A percentile compares a stretch with the other conserved stretches of the same genome.
These are phyloP conservation scores for Cheilosia grossa DNA, from an alignment of 2,888 invertebrate genomes.

Conservation along the genomic window DNA sequence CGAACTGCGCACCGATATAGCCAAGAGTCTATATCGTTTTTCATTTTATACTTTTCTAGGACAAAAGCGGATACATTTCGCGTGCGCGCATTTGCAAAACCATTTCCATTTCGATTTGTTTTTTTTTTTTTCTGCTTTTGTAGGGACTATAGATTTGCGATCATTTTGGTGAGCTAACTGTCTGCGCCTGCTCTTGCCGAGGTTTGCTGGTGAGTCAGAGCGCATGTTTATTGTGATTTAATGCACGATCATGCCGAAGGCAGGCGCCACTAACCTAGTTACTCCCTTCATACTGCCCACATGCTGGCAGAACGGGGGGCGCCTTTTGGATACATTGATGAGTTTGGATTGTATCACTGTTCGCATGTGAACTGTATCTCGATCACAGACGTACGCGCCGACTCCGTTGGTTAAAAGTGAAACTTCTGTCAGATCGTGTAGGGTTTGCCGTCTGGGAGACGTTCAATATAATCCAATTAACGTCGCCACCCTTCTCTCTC, in stretches of 20 bases:
- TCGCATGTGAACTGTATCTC: slow-evolving; percentile 11
- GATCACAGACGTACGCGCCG: not conserved
- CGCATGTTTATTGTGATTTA: slow-evolving; percentile 63
- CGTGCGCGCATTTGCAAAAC: slow-evolving; percentile 63
- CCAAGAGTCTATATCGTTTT: slow-evolving; percentile 42
- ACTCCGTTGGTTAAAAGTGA: slow-evolving; percentile 42
- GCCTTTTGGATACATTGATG: slow-evolving; percentile 42
- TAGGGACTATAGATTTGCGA: slow-evolving; percentile 43
- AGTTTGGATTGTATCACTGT: slow-evolving; percentile 33
- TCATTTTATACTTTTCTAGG: slow-evolving; percentile 68
- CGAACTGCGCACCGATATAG: slow-evolving; percentile 3
- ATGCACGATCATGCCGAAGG: slow-evolving; percentile 69
- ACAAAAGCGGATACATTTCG: slow-evolving; percentile 73
- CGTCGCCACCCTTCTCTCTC: slow-evolving; percentile 20
- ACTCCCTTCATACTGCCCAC: slow-evolving; percentile 13
- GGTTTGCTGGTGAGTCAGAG: slow-evolving; percentile 54
- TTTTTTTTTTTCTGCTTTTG: slow-evolving; percentile 27
- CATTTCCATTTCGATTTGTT: slow-evolving; percentile 48
- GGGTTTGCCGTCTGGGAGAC: slow-evolving; percentile 14
- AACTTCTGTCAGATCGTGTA: slow-evolving; percentile 53
- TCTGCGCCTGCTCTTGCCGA: slow-evolving; percentile 23
- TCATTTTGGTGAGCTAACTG: slow-evolving; percentile 62
- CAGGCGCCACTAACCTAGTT: slow-evolving; percentile 75
- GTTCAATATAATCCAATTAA: slow-evolving; percentile 61
- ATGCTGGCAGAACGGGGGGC: not conserved